These are phyloP conservation scores for Tachina grossa DNA, from an alignment of 2,888 invertebrate species.

Conservation along the genomic window DNA sequence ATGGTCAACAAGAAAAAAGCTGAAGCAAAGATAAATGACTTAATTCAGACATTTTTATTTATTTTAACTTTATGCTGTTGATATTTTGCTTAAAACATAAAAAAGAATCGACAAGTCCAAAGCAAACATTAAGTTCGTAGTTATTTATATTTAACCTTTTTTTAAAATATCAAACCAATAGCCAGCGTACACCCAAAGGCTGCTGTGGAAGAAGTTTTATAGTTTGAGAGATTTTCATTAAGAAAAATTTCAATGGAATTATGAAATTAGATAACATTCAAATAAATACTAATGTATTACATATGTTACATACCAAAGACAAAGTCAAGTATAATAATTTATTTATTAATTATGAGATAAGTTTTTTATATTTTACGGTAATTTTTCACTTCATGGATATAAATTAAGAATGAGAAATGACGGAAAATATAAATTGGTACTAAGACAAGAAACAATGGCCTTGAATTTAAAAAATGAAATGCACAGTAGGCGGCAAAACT, in stretches of 20 bases:
- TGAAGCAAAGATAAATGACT: conserved; percentile 63
- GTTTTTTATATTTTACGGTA: no score
- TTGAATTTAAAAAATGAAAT: no score
- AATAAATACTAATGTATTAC: no score
- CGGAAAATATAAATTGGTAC: no score
- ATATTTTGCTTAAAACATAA: conserved; percentile 30
- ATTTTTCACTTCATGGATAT: no score
- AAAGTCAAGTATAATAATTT: no score
- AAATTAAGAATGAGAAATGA: no score
- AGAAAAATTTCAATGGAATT: not conserved
- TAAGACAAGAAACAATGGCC: no score
- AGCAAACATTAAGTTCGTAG: conserved; percentile 3
- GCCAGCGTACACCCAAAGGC: conserved; percentile 28
- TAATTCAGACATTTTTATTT: conserved; percentile 34
- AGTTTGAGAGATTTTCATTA: no score
- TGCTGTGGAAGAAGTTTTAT: conserved; percentile 31
- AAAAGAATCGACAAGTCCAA: conserved; percentile 7
- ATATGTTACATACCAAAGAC: no score
- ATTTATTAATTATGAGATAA: no score
- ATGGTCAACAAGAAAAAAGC: conserved; percentile 66
- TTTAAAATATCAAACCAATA: conserved; percentile 58
- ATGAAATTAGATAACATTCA: not conserved
- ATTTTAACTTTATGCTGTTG: conserved; percentile 17
- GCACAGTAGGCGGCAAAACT: no score
- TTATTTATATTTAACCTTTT: conserved; percentile 48